These are phyloP conservation scores for Aix galericulata DNA, from an alignment of 2,113 vertebrate species.

Conservation along the genomic window DNA sequence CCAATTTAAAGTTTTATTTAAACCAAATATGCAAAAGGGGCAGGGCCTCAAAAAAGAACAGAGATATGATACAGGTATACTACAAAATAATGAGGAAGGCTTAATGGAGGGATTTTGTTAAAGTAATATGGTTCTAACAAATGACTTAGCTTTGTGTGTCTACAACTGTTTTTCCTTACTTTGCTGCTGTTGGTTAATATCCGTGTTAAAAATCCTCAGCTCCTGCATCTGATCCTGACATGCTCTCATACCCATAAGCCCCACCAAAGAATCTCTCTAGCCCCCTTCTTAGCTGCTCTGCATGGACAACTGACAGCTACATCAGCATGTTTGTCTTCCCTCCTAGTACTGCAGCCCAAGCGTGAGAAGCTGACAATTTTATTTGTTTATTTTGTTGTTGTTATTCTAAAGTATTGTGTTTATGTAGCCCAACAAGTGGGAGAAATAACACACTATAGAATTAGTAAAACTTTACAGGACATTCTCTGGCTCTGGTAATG, in stretches of 20 bases:
- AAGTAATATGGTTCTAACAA: background rate
- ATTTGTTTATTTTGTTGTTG: background rate
- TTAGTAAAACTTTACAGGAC: background rate
- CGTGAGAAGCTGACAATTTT: background rate
- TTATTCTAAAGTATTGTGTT: background rate
- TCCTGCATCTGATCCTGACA: background rate
- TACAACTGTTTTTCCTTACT: background rate
- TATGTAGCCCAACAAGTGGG: background rate
- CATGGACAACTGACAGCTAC: background rate
- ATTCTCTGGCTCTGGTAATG: background rate
- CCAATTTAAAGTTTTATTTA: background rate
- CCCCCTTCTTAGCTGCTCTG: background rate
- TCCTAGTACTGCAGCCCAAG: background rate
- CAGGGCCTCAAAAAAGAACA: background rate
- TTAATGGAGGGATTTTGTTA: background rate
- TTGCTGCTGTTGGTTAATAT: background rate
- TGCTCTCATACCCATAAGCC: accelerated
- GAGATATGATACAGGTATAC: background rate
- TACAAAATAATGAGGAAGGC: background rate
- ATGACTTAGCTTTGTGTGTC: background rate
- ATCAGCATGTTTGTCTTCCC: background rate
- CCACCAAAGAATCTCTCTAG: accelerated
- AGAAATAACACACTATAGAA: background rate
- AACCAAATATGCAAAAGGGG: background rate
- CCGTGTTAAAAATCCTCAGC: background rate